Evolutionary conservation across 2,113 vertebrate genomes (phyloP).

Genomic region (Thunnus thynnus): DNA sequence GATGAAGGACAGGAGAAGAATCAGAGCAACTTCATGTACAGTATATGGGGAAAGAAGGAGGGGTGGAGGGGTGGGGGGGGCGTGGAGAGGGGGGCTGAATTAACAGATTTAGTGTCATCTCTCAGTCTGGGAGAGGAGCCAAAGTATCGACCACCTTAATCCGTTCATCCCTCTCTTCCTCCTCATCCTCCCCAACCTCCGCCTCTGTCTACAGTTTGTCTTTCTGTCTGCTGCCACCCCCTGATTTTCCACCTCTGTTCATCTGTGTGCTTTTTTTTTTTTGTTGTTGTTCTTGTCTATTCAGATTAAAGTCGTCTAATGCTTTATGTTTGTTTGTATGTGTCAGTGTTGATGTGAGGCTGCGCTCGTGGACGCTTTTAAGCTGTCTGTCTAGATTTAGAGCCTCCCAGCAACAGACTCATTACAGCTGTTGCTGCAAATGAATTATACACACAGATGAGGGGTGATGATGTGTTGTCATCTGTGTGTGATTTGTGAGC

Average conservation of each 20-base stretch:
- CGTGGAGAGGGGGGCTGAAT: constrained; percentile 65
- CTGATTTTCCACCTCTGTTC: constrained; percentile 50
- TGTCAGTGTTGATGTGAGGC: constrained; percentile 10
- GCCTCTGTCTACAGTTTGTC: constrained; percentile 28
- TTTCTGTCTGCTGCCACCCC: constrained; percentile 56
- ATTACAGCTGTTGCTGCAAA: background rate
- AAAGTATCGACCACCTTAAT: constrained; percentile 85
- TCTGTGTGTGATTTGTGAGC: background rate
- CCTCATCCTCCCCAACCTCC: constrained; percentile 57
- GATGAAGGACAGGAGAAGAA: constrained; percentile 18
- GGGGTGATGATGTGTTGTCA: background rate
- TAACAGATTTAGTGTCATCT: constrained; percentile 87
- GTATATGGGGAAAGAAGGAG: background rate
- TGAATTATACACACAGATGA: background rate
- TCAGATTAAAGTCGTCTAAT: constrained; percentile 65
- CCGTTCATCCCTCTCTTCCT: constrained; percentile 78
- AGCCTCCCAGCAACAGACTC: constrained; percentile 3
- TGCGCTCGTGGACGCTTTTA: background rate
- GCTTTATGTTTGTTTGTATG: constrained; percentile 58
- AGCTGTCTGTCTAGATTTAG: constrained; percentile 18
- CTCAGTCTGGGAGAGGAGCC: constrained; percentile 83
- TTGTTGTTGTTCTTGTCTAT: constrained; percentile 32
- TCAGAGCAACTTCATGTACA: constrained; percentile 1
- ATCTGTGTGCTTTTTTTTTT: constrained; percentile 38
- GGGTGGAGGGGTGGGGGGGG: background rate